Evolutionary conservation across 2,888 invertebrate genomes (phyloP).

Genomic region (Augiades crinisus): DNA sequence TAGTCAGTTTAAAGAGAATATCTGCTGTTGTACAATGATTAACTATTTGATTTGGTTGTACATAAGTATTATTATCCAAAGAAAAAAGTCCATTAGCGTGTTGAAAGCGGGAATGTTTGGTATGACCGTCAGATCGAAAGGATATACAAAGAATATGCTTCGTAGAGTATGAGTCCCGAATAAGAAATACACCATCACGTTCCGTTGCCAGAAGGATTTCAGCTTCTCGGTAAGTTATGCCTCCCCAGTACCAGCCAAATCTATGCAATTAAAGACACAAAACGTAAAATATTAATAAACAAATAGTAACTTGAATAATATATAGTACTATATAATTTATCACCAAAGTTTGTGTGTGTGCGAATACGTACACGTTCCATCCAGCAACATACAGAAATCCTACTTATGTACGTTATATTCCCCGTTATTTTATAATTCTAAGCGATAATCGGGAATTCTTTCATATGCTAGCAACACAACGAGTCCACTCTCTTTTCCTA

Average conservation of each 20-base stretch:
- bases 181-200: constrained; percentile 88
- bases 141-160: constrained; percentile 86
- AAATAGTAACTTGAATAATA: too few species aligned
- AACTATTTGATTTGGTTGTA: constrained; percentile 71
- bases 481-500: too few species aligned
- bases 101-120: constrained; percentile 86
- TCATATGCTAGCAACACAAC: too few species aligned
- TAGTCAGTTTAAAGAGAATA: constrained; percentile 74
- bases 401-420: too few species aligned
- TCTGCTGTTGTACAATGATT: constrained; percentile 75
- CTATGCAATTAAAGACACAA: too few species aligned
- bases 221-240: constrained; percentile 86
- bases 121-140: constrained; percentile 85
- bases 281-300: too few species aligned
- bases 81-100: constrained; percentile 87
- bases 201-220: constrained; percentile 85
- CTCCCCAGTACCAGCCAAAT: constrained; percentile 89
- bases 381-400: too few species aligned
- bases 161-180: constrained; percentile 87
- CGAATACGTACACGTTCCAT: too few species aligned
- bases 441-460: too few species aligned
- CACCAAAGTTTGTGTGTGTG: too few species aligned
- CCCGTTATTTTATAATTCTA: too few species aligned
- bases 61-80: constrained; percentile 80
- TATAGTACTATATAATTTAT: too few species aligned